Conservation (phyloP, 2,888 invertebrate genomes). For the Odontomyia ornata region DNA sequence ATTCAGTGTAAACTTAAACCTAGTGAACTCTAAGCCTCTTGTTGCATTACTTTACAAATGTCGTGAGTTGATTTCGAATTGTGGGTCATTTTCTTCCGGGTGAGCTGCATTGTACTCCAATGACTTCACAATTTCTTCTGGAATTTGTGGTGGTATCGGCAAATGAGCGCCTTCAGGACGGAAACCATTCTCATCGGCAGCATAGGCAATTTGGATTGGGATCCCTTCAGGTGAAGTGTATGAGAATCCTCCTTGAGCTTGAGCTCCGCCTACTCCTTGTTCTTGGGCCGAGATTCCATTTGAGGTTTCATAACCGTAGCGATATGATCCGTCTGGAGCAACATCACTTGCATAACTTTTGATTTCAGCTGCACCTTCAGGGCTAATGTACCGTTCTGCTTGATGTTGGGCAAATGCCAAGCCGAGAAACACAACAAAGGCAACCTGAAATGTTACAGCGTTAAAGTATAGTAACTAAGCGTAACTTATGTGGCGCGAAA, state of each 20-base stretch:
- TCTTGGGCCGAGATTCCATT: constrained; percentile 72
- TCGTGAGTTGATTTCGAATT: constrained; percentile 16
- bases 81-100: constrained; percentile 30
- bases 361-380: constrained; percentile 56
- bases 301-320: constrained; percentile 67
- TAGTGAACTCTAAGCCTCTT: too few species aligned
- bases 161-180: constrained; percentile 23
- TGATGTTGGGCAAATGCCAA: constrained; percentile 14
- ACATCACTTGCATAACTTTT: constrained; percentile 24
- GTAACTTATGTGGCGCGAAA: not conserved
- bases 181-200: constrained; percentile 29
- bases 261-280: constrained; percentile 65
- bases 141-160: constrained; percentile 21
- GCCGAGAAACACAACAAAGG: constrained; percentile 1
- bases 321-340: constrained; percentile 57
- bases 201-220: constrained; percentile 62
- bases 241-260: constrained; percentile 57
- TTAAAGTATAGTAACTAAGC: not conserved
- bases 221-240: constrained; percentile 69
- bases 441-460: constrained; percentile 1
- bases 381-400: constrained; percentile 12
- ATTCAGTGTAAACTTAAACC: too few species aligned
- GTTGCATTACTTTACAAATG: not conserved
- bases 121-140: constrained; percentile 49
- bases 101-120: constrained; percentile 28